Percentiles rank a stretch among this genome's conserved stretches.
Conservation (phyloP, 2,797 vertebrate species). For the Peromyscus eremicus region DNA sequence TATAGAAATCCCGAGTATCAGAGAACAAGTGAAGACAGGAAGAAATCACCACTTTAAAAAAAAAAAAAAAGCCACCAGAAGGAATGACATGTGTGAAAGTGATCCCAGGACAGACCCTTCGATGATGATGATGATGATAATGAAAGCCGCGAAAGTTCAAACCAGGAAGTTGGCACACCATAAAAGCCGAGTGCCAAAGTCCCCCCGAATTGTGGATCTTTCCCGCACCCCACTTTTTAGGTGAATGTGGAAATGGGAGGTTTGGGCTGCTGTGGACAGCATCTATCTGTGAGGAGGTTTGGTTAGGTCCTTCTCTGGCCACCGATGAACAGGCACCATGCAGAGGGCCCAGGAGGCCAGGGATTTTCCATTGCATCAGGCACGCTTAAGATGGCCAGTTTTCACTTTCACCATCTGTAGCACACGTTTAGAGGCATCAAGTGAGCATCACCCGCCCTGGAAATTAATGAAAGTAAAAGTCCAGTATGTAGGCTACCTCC, state of each 20-base stretch:
- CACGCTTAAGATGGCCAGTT: conserved; percentile 79
- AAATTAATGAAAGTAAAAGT: conserved; percentile 62
- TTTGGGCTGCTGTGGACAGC: conserved; percentile 67
- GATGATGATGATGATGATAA: conserved; percentile 68
- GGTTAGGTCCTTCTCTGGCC: conserved; percentile 78
- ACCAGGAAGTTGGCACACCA: conserved; percentile 80
- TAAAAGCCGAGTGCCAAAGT: conserved; percentile 70
- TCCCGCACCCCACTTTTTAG: conserved; percentile 33
- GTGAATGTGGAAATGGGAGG: conserved; percentile 74
- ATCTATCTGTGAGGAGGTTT: conserved; percentile 72
- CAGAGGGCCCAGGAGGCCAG: conserved; percentile 82
- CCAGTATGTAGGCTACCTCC: not conserved
- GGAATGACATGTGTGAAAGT: conserved; percentile 74
- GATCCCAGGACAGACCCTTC: conserved; percentile 75
- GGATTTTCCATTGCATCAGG: conserved; percentile 86
- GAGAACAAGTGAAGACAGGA: conserved; percentile 73
- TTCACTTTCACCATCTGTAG: conserved; percentile 84
- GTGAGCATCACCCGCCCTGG: not conserved
- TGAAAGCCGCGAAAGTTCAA: conserved; percentile 84
- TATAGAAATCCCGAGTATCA: conserved; percentile 69
- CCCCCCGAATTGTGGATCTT: conserved; percentile 65
- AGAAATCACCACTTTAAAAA: not conserved
- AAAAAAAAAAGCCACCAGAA: conserved; percentile 66
- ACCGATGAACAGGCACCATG: conserved; percentile 23
- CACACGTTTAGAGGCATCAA: conserved; percentile 48